Percentiles rank a stretch among this genome's conserved stretches.
Conservation (phyloP, 23 tunicate species). For the Corella eumyota region DNA sequence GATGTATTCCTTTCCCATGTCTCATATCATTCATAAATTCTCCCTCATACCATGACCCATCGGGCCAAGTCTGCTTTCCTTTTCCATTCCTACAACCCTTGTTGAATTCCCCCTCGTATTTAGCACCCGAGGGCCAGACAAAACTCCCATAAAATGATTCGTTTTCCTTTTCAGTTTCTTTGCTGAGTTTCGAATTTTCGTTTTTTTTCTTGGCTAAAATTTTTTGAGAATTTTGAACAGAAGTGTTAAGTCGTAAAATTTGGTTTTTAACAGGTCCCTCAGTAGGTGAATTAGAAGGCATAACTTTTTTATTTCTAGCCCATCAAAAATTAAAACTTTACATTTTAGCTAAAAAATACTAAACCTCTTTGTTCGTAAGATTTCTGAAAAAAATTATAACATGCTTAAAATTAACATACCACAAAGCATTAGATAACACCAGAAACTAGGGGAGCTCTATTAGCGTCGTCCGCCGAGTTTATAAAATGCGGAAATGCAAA, state of each 20-base stretch:
- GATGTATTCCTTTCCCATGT: constrained; percentile 63
- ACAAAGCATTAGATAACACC: too few relatives aligned
- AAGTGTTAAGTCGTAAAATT: background rate
- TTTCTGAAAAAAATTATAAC: too few relatives aligned
- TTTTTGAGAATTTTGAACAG: too few relatives aligned
- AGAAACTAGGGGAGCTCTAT: too few relatives aligned
- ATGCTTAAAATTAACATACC: too few relatives aligned
- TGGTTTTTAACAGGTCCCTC: background rate
- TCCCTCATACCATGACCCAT: constrained; percentile 64
- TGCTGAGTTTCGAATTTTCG: background rate
- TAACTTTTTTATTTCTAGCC: too few relatives aligned
- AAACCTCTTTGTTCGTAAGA: too few relatives aligned
- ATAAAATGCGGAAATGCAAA: too few relatives aligned
- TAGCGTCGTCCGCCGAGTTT: too few relatives aligned
- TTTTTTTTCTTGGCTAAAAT: background rate
- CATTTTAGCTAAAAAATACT: too few relatives aligned
- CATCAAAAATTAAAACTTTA: too few relatives aligned
- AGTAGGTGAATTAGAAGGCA: constrained; percentile 9
- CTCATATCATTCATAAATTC: constrained; percentile 70
- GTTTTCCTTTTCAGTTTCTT: too few relatives aligned
- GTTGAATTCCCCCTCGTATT: constrained; percentile 46
- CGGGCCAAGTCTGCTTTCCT: constrained; percentile 81
- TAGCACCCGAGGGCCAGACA: constrained; percentile 73
- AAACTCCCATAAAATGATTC: constrained; percentile 21
- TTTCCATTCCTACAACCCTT: constrained; percentile 46